Evolutionary conservation across 2,888 invertebrate species (phyloP), one percentile per base, ranked within the genome.

Genomic region (Drosophila nr. medialis): DNA sequence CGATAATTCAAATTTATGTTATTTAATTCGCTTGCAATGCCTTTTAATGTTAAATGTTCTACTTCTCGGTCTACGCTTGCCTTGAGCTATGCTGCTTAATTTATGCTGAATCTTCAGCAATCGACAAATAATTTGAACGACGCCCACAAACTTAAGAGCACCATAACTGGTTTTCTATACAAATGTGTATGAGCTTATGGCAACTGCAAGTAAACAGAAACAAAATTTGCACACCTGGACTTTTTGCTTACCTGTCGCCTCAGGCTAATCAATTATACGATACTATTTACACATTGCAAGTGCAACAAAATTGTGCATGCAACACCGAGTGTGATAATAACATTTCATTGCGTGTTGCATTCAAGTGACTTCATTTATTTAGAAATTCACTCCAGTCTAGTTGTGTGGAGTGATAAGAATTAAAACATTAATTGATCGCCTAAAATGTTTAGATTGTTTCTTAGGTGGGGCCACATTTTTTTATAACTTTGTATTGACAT

Each of bases 251-350:
- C 60, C 60, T 68, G 59, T 13, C 53, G 30, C 32, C 55, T 30
- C n/a, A 34, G 49, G 50, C 49, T 48, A 56, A 70, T 56, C 63
- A 63, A 56, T 27, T 30, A 15, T 40, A 40, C 55, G 63, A 70
- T 56, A 69, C 51, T 56, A 69, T 69, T 70, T 51, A 55, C 70
- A 70, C 70, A 63, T 70, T 69, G 55, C 21, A 34, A 50, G 42
- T 60, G 54, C 53, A 69, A 69, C 54, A 61, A 49, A 50, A 24
- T 54, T 36, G 27, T 32, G 42, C 48, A 60, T 61, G 66, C 53
- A 54, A 58, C 36, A 29, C 29, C 24, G 1, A 72, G 32, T 72
- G 36, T 64, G 69, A 36, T 49, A 58, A 65, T 50, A 55, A 56
- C 18, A 65, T 64, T 66, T 68, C 55, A 29, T 70, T 51, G 62